Base-by-base conservation (phyloP, 1,140 invertebrate genomes). In the Ridgeia piscesae region DNA sequence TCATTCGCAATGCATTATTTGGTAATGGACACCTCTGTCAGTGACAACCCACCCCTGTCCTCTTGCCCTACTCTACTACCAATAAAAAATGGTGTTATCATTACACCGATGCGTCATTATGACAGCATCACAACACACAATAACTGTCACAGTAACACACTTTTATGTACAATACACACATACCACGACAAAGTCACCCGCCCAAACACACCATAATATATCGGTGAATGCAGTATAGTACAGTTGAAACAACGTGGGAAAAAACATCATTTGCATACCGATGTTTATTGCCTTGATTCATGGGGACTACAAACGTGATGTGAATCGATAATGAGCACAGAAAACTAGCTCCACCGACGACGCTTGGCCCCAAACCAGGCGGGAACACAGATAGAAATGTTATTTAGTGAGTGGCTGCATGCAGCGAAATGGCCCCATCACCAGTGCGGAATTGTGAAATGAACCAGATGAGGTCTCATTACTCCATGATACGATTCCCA, bases 381-480 rank as follows among this genome's bases (percentile, higher is more conserved):
- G 2, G 14, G 58, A 77, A 77, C 11, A 77, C 58, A 77, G 58
- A 77, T 21, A 77, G 58, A 77, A 77, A 77, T 31, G 58, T 77
- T 9, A 77, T 77, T 77, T 77, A 77, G 58, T 77, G 58, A 2
- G 11, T 77, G 58, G 58, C 58, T 31, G 27, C 58, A 77, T 77
- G 58, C 58, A 77, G 58, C 58, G 2, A 77, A 77, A 8, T 21
- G 27, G 58, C 58, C 42, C 58, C 58, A 77, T 77, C 58, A 77
- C 17, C 27, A 21, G 58, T 21, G 27, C 58, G 2, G 58, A 77
- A 77, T 77, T 77, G 58, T 77, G 58, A 77, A 77, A 77, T 21
- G 58, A 77, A 77, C 58, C 58, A 77, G 58, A 77, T 77, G 58
- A 77, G 58, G 58, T 77, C 58, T 77, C 58, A 77, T 77, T 77